phyloP scores from a whole-genome alignment of 2,888 invertebrate genomes.

The Lypha dubia region DNA sequence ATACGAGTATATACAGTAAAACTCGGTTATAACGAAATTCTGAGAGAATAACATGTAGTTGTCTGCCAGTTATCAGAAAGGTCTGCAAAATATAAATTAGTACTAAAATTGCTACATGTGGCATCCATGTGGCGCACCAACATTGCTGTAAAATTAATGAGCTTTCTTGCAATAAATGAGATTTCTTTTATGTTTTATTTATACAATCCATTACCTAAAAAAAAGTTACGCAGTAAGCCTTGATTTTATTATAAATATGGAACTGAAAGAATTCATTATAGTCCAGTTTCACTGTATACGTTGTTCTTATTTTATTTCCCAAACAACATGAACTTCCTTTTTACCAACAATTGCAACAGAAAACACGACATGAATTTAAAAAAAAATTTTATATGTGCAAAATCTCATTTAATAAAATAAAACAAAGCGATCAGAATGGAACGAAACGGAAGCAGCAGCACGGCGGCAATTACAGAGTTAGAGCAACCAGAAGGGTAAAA shows the following conservation, averaged over 20 bases:
- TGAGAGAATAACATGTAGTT: no score
- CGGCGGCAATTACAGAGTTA: not conserved
- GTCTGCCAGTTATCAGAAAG: no score
- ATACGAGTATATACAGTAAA: not conserved
- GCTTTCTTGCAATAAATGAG: no score
- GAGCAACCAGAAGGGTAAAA: conserved; percentile 32
- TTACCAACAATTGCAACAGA: conserved; percentile 6
- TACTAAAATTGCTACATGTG: no score
- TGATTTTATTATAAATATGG: no score
- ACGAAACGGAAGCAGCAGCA: conserved; percentile 41
- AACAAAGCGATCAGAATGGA: not conserved
- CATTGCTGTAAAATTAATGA: no score
- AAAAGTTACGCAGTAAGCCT: no score
- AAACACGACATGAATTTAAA: conserved; percentile 13
- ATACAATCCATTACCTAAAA: no score
- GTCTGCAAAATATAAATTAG: no score
- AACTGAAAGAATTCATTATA: not conserved
- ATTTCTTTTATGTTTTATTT: no score
- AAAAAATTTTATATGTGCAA: conserved; percentile 23
- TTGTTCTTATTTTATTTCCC: conserved; percentile 18
- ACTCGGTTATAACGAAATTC: not conserved
- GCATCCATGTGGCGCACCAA: no score
- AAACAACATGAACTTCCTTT: conserved; percentile 70
- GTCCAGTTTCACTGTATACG: not conserved
- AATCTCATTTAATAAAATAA: conserved; percentile 24